Base-by-base conservation (phyloP, 23 tunicate species). In the Styela clava region DNA sequence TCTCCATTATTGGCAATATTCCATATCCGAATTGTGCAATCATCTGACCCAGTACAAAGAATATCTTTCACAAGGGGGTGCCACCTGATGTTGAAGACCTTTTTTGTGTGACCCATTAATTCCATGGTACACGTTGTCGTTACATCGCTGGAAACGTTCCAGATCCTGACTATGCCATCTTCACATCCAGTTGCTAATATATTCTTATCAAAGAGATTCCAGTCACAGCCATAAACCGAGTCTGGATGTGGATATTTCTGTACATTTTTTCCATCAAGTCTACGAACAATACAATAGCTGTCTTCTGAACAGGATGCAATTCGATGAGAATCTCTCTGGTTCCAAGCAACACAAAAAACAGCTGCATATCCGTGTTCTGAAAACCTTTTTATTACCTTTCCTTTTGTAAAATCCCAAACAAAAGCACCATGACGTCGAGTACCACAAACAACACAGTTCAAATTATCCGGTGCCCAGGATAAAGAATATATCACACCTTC, bases 401-500 rank as follows among this genome's bases (percentile, higher is more conserved):
- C 61, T 64, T 82, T 84, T 63, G 74, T 78, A 30, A 84, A n/a
- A 70, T 93, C 89, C 98, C 98, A 93, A 5, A 93, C 83, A 81
- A 93, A 93, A 1, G 88, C 84, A 9, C 98, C 98, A 26, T 84
- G 62, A 36, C 93, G 74, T 29, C 98, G 36, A 12, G 98, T 93
- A 20, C 89, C 93, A 65, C 90, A 85, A 2, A 88, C 98, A 16
- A 93, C 68, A 33, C 82, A 84, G 78, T 93, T 87, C 72, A 79
- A 63, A 51, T 93, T 74, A 33, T 79, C 88, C 69, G 98, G 98
- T 2, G 98, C 92, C 98, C 98, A 93, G 7, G 86, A 65, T 7
- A 93, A 31, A 1, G 98, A 87, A 76, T 93, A 93, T 20, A 93
- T 93, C 31, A 93, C 87, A 21, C 98, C 98, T 82, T 93, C 98